Evolutionary conservation across 1,140 invertebrate genomes (phyloP), one percentile per base, ranked within the genome.

Genomic region (Euwallacea fornicatus): DNA sequence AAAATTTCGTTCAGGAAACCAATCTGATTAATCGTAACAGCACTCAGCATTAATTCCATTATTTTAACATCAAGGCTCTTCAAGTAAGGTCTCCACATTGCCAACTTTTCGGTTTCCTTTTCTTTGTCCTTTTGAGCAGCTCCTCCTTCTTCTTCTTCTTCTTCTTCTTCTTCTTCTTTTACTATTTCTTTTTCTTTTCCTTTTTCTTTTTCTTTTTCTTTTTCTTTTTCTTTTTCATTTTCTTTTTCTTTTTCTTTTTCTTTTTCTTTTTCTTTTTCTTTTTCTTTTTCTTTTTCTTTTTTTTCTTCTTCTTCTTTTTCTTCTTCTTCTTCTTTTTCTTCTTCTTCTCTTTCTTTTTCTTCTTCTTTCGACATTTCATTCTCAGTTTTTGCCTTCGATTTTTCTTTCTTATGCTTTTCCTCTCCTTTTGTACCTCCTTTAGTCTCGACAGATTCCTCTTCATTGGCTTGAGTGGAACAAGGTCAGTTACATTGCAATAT

Each of bases 21-120:
- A 10, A 68, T 71, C n/a, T 82, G 68, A 75, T 80, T 83, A 1
- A 76, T 76, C 21, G 77, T 75, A 73, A 83, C 83, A 77, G 82
- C 85, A 80, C 82, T 78, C 10, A 87, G 80, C 42, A 91, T 83
- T 10, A 86, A 86, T 16, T 86, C 83, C n/a, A 84, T 81, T 43
- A 91, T 83, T 71, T 88, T 83, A 42, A 85, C 81, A 80, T 92
- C 90, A 4, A 92, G 81, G 79, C 88, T 88, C 47, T 84, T 82
- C 10, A 90, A 83, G 79, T 91, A 92, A 0, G 84, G 81, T 68
- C 84, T 81, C 89, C 89, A 90, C 69, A 78, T 77, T 41, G 42
- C 59, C 41, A 76, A 56, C 64, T 71, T 74, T 53, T 76, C 70
- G 42, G 73, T 71, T 66, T 33, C 76, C 8, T 71, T 72, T 41